Conservation (phyloP, 2,797 vertebrate species). For the Fistularia tabacaria region DNA sequence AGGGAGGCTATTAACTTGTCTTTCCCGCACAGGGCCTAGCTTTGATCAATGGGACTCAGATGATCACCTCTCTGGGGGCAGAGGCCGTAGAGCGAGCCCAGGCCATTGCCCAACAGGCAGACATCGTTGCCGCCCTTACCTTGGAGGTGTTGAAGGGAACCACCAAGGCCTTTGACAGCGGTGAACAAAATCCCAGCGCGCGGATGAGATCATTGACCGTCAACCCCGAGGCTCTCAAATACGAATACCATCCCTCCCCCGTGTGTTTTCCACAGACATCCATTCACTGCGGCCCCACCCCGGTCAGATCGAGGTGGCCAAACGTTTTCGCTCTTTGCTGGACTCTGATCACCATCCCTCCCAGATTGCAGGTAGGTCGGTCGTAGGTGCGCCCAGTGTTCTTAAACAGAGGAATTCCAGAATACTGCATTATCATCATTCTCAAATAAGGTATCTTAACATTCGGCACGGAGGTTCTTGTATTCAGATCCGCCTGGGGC, state of each 20-base stretch:
- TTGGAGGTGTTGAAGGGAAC: conserved; percentile 96
- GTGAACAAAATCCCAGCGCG: conserved; percentile 53
- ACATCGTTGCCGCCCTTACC: conserved; percentile 94
- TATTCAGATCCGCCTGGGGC: too few relatives aligned
- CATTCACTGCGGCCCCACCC: conserved; percentile 88
- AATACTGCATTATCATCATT: background rate
- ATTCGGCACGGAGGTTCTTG: too few relatives aligned
- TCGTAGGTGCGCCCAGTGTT: background rate
- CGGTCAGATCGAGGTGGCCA: conserved; percentile 91
- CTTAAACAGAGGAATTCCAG: conserved; percentile 3
- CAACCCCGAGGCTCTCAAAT: background rate
- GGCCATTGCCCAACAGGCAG: conserved; percentile 90
- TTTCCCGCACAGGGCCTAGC: conserved; percentile 83
- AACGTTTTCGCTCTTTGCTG: conserved; percentile 90
- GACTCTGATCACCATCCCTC: conserved; percentile 97
- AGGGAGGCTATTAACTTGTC: background rate
- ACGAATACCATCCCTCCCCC: background rate
- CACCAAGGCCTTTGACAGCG: conserved; percentile 95
- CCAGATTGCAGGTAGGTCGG: conserved; percentile 89
- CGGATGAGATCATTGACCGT: background rate
- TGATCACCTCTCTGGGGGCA: conserved; percentile 96
- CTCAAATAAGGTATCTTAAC: too few relatives aligned
- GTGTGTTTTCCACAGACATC: conserved; percentile 77
- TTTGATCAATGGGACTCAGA: conserved; percentile 96
- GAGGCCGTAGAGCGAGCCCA: conserved; percentile 91